phyloP scores from a whole-genome alignment of 2,888 invertebrate genomes.

The Orthosia gracilis region DNA sequence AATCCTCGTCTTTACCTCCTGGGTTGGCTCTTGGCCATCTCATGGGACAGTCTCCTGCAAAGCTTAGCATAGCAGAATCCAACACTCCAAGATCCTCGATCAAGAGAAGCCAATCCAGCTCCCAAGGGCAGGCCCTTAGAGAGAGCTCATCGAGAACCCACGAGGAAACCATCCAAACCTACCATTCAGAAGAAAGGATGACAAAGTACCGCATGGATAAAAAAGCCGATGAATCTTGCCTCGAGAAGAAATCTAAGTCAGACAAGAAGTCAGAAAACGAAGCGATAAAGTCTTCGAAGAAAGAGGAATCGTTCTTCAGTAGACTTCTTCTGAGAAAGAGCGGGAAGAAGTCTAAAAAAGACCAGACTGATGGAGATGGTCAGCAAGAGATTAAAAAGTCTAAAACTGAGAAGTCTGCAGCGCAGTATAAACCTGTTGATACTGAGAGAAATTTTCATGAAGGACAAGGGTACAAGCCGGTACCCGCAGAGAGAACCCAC shows the following conservation, averaged over 20 bases:
- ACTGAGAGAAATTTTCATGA: slow-evolving; percentile 78
- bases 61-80: slow-evolving; percentile 88
- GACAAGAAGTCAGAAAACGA: slow-evolving; percentile 89
- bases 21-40: slow-evolving; percentile 90
- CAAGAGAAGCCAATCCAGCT: slow-evolving; percentile 88
- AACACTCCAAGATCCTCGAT: slow-evolving; percentile 87
- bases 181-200: slow-evolving; percentile 82
- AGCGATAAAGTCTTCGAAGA: slow-evolving; percentile 88
- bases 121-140: slow-evolving; percentile 85
- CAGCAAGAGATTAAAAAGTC: slow-evolving; percentile 84
- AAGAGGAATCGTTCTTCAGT: slow-evolving; percentile 92
- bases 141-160: slow-evolving; percentile 80
- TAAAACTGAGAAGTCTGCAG: slow-evolving; percentile 81
- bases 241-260: slow-evolving; percentile 88
- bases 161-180: slow-evolving; percentile 73
- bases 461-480: slow-evolving; percentile 82
- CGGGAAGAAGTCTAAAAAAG: slow-evolving; percentile 93
- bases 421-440: slow-evolving; percentile 84
- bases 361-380: slow-evolving; percentile 85
- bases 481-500: slow-evolving; percentile 86
- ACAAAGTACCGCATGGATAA: slow-evolving; percentile 82
- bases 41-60: slow-evolving; percentile 88
- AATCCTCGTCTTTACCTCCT: slow-evolving; percentile 93
- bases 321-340: slow-evolving; percentile 93
- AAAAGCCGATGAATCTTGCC: slow-evolving; percentile 88